Evolutionary conservation across 2,797 vertebrate genomes (phyloP).

Genomic region (Otus scops): DNA sequence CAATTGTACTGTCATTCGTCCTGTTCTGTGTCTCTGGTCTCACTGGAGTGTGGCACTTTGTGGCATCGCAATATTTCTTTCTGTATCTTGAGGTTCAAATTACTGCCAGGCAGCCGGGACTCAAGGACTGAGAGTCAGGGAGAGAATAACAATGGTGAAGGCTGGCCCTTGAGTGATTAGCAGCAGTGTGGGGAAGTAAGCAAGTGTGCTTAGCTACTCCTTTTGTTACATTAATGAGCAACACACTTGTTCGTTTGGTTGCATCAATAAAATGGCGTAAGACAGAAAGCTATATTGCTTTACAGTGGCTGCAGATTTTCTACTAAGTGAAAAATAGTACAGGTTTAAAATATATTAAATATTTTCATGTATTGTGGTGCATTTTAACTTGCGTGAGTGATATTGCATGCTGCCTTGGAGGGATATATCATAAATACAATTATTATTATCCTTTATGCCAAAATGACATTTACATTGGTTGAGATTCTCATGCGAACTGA

Average conservation of each 20-base stretch:
- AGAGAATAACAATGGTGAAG: background rate
- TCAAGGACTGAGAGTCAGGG: background rate
- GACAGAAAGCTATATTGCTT: background rate
- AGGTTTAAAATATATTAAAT: background rate
- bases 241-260: background rate
- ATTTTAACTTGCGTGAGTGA: background rate
- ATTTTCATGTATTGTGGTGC: background rate
- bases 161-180: background rate
- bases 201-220: background rate
- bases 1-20: background rate
- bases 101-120: background rate
- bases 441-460: conserved; percentile 17
- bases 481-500: background rate
- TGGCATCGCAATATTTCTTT: background rate
- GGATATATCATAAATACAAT: conserved; percentile 4
- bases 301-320: background rate
- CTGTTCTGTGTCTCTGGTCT: background rate
- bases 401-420: background rate
- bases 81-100: background rate
- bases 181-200: background rate
- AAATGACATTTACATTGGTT: background rate
- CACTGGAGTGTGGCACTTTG: background rate
- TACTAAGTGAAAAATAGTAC: background rate
- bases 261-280: background rate
- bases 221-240: background rate